These are phyloP conservation scores for Charina bottae DNA, from an alignment of 2,113 vertebrate species.

Conservation along the genomic window DNA sequence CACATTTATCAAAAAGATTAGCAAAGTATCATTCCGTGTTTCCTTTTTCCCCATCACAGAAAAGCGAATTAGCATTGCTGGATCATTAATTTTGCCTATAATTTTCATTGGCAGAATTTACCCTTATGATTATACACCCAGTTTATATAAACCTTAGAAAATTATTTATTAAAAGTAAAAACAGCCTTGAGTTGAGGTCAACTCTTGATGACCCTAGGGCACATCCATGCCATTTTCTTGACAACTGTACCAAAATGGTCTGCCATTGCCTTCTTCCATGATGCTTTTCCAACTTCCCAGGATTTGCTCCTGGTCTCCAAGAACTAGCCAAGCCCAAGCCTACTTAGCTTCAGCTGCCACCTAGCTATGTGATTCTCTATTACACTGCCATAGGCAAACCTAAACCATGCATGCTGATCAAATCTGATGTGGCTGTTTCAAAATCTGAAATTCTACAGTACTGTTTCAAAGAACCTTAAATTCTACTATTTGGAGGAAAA, in stretches of 20 bases:
- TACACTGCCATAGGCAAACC: neutral
- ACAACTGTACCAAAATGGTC: neutral
- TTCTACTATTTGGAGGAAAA: neutral
- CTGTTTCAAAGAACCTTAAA: no score
- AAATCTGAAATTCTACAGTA: neutral
- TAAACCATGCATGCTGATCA: neutral
- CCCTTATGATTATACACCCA: neutral
- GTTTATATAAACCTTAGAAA: neutral
- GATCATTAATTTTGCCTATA: neutral
- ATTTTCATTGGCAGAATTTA: neutral
- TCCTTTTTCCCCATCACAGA: neutral
- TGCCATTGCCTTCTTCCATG: neutral
- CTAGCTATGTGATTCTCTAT: neutral
- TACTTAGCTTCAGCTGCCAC: neutral
- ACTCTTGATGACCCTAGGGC: neutral
- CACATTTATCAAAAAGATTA: constrained; percentile 36
- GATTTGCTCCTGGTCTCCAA: neutral
- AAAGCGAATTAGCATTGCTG: neutral
- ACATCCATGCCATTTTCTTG: neutral
- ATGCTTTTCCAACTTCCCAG: neutral
- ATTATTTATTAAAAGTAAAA: neutral
- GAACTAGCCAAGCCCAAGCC: neutral
- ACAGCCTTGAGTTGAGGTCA: neutral
- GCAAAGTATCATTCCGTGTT: constrained; percentile 18
- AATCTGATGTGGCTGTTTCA: neutral